Evolutionary conservation across 2,888 invertebrate genomes (phyloP).

Genomic region (Eugnorisma glareosa): DNA sequence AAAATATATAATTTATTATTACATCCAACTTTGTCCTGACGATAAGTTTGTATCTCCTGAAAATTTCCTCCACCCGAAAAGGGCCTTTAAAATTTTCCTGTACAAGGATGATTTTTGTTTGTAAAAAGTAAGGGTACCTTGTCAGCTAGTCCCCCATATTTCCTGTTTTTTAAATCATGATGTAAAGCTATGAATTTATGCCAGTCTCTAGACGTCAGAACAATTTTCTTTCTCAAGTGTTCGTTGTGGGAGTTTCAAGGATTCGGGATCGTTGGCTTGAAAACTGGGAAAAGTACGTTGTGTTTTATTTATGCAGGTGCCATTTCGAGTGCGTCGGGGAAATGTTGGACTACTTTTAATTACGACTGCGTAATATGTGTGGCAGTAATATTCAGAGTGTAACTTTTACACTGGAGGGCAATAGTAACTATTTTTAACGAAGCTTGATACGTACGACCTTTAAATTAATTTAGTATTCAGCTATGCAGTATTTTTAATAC

Average conservation of each 20-base stretch:
- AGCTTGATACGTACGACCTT: background rate
- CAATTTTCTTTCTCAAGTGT: conserved; percentile 82
- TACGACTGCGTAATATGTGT: conserved; percentile 23
- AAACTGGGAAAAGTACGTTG: conserved; percentile 35
- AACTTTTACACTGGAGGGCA: background rate
- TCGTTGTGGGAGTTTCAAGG: conserved; percentile 71
- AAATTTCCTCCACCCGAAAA: conserved; percentile 28
- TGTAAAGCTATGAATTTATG: conserved; percentile 85
- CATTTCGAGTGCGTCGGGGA: conserved; percentile 32
- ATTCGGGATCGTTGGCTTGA: conserved; percentile 62
- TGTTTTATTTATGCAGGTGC: conserved; percentile 43
- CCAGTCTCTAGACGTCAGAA: conserved; percentile 77
- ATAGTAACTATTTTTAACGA: background rate
- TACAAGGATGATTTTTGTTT: conserved; percentile 49
- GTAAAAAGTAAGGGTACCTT: conserved; percentile 34
- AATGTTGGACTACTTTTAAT: conserved; percentile 42
- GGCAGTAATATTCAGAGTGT: background rate
- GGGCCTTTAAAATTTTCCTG: background rate
- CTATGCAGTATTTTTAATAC: background rate
- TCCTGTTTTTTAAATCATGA: conserved; percentile 82
- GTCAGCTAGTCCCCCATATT: conserved; percentile 64
- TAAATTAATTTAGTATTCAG: background rate
- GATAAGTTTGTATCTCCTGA: conserved; percentile 50
- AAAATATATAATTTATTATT: conserved; percentile 66
- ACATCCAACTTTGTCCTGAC: conserved; percentile 59